These are phyloP conservation scores for Cydia pomonella DNA, from an alignment of 1,140 invertebrate species.

Conservation along the genomic window DNA sequence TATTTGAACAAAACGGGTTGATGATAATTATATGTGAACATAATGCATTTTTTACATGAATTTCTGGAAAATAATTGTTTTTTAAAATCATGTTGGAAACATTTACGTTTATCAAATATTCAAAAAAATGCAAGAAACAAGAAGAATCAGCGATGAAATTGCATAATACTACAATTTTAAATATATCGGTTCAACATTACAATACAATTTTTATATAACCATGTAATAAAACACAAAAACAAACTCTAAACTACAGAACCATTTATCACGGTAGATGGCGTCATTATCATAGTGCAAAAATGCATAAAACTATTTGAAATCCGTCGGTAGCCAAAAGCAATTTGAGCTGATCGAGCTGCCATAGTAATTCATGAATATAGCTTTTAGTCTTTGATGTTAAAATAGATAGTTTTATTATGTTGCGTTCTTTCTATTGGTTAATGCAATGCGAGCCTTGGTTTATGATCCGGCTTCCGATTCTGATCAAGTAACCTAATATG, in stretches of 20 bases:
- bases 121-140: no score
- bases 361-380: neutral
- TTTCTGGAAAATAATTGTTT: no score
- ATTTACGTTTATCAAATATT: no score
- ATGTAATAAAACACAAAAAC: neutral
- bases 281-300: neutral
- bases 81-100: no score
- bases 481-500: neutral
- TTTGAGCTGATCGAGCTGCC: neutral
- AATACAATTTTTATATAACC: neutral
- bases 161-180: no score
- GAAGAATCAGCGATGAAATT: no score
- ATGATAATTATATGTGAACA: no score
- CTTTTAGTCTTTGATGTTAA: conserved; percentile 1
- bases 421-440: neutral
- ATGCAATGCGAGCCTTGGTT: neutral
- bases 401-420: neutral
- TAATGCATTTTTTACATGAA: no score
- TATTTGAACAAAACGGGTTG: no score
- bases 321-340: neutral
- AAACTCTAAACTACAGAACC: no score
- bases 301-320: neutral
- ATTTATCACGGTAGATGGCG: neutral
- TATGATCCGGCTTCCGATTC: neutral
- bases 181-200: no score